Conservation (phyloP, 2,113 vertebrate genomes). For the Indri indri region DNA sequence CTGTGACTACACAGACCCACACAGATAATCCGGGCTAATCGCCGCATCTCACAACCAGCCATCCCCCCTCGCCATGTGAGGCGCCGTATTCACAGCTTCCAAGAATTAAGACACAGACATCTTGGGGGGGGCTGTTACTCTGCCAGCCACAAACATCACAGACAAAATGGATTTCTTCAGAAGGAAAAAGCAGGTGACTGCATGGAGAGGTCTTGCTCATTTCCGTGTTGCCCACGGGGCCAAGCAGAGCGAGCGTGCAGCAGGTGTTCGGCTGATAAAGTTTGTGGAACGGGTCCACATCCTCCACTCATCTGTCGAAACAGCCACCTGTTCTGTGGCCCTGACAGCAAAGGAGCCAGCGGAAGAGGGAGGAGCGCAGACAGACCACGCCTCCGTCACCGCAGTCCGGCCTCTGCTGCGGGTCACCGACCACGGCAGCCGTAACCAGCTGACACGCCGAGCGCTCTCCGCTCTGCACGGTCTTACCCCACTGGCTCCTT, state of each 20-base stretch:
- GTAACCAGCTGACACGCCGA: accelerated
- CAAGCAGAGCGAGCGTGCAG: not conserved
- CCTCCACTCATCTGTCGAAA: too few species aligned
- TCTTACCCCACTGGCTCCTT: accelerated
- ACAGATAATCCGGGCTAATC: accelerated
- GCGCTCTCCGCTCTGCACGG: not conserved
- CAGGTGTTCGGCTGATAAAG: not conserved
- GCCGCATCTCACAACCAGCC: not conserved
- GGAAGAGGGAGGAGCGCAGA: too few species aligned
- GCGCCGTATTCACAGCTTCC: accelerated
- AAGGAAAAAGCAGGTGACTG: not conserved
- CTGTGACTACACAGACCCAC: accelerated
- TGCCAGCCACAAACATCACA: not conserved
- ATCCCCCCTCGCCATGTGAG: not conserved
- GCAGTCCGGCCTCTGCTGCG: not conserved
- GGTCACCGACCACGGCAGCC: not conserved
- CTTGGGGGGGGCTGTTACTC: too few species aligned
- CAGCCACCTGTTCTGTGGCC: not conserved
- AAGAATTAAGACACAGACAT: too few species aligned
- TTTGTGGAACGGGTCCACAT: not conserved
- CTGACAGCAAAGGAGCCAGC: accelerated
- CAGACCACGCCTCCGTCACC: accelerated
- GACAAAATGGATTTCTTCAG: not conserved
- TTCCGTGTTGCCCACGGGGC: not conserved
- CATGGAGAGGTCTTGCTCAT: not conserved